These are phyloP conservation scores for Diphyllodes magnificus DNA, from an alignment of 2,113 vertebrate species.

Conservation along the genomic window DNA sequence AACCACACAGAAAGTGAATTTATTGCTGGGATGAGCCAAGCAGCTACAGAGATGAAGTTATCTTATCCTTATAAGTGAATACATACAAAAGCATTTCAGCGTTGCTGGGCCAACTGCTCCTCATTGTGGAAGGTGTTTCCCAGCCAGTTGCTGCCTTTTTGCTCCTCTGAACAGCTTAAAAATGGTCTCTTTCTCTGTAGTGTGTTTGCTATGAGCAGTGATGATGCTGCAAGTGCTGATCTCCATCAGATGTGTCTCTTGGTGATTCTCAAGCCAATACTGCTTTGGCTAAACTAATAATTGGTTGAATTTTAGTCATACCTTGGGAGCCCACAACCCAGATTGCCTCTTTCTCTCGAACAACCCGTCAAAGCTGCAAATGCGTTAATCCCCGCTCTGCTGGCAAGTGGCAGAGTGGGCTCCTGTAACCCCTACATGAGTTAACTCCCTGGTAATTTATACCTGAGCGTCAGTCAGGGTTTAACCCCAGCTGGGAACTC, in stretches of 20 bases:
- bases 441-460: neutral
- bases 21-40: slow-evolving; percentile 33
- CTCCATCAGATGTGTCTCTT: neutral
- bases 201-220: neutral
- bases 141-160: neutral
- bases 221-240: neutral
- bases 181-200: neutral
- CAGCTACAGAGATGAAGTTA: slow-evolving; percentile 5
- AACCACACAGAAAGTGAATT: slow-evolving; percentile 29
- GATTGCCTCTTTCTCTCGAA: neutral
- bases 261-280: neutral
- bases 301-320: neutral
- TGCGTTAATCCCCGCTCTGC: neutral
- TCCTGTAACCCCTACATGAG: neutral
- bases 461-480: neutral
- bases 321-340: neutral
- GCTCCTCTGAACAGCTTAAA: neutral
- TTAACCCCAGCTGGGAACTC: neutral
- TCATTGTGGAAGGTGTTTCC: neutral
- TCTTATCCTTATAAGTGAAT: slow-evolving; percentile 53
- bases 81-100: neutral
- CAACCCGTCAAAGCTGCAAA: neutral
- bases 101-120: neutral
- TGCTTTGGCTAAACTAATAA: neutral
- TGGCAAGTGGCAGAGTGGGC: neutral